A percentile compares a stretch with the other conserved stretches of the same genome.
Conservation (phyloP, 2,888 invertebrate genomes). For the Scelioninae gen. 1 region DNA sequence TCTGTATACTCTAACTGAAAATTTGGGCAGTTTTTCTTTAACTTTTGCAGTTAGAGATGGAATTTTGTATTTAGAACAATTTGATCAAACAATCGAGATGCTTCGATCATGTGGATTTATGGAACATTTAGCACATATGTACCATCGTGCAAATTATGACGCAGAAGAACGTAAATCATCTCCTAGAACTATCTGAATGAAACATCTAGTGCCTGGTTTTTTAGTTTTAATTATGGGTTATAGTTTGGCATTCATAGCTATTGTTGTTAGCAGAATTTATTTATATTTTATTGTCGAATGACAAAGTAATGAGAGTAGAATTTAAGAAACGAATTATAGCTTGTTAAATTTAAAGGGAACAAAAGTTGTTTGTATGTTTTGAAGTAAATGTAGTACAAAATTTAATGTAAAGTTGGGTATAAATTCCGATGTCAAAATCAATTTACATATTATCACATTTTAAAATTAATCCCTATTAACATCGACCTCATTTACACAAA, state of each 20-base stretch:
- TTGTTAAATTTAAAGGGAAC: too few species aligned
- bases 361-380: too few species aligned
- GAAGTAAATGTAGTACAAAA: too few species aligned
- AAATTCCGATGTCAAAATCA: too few species aligned
- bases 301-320: background rate
- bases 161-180: conserved; percentile 18
- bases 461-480: too few species aligned
- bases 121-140: conserved; percentile 65
- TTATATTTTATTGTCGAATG: background rate
- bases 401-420: too few species aligned
- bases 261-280: conserved; percentile 13
- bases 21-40: conserved; percentile 75
- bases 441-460: too few species aligned
- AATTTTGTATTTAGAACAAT: conserved; percentile 73
- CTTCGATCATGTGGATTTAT: conserved; percentile 75
- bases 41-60: conserved; percentile 77
- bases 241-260: conserved; percentile 10
- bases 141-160: conserved; percentile 11
- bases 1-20: conserved; percentile 74
- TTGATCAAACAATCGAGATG: conserved; percentile 72
- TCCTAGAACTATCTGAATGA: conserved; percentile 52
- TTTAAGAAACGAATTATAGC: background rate
- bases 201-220: conserved; percentile 61
- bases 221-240: conserved; percentile 51
- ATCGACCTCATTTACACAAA: too few species aligned